Conservation (phyloP, 37 sponge, comb jelly and placozoan genomes). For the Bolinopsis microptera region DNA sequence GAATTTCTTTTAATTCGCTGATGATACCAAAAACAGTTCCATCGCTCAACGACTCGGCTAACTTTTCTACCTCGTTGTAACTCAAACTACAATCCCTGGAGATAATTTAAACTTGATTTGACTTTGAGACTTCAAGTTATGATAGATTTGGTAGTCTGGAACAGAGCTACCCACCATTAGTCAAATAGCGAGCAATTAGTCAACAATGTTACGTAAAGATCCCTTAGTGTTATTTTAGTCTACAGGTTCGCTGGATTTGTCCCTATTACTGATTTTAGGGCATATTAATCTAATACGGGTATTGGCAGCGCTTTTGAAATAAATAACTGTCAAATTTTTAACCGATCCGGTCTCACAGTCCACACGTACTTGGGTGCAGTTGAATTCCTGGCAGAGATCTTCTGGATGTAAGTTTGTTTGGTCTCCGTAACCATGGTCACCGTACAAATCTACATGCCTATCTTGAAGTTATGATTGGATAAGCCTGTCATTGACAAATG, state of each 20-base stretch:
- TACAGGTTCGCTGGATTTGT: too few relatives aligned
- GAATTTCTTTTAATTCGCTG: constrained; percentile 22
- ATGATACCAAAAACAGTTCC: constrained; percentile 52
- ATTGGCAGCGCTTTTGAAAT: too few relatives aligned
- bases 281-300: too few relatives aligned
- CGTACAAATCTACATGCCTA: neutral
- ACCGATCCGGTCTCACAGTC: too few relatives aligned
- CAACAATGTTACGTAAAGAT: too few relatives aligned
- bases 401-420: neutral
- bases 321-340: too few relatives aligned
- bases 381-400: neutral
- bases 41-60: constrained; percentile 6
- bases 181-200: too few relatives aligned
- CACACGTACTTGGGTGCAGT: constrained; percentile 9
- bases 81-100: constrained; percentile 26
- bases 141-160: too few relatives aligned
- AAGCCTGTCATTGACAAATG: neutral
- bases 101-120: neutral
- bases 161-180: too few relatives aligned
- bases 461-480: neutral
- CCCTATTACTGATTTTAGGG: too few relatives aligned
- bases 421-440: neutral
- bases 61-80: neutral
- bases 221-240: too few relatives aligned
- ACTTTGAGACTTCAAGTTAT: too few relatives aligned